Evolutionary conservation across 2,888 invertebrate species (phyloP).

Genomic region (Scaptomyza caliginosa): DNA sequence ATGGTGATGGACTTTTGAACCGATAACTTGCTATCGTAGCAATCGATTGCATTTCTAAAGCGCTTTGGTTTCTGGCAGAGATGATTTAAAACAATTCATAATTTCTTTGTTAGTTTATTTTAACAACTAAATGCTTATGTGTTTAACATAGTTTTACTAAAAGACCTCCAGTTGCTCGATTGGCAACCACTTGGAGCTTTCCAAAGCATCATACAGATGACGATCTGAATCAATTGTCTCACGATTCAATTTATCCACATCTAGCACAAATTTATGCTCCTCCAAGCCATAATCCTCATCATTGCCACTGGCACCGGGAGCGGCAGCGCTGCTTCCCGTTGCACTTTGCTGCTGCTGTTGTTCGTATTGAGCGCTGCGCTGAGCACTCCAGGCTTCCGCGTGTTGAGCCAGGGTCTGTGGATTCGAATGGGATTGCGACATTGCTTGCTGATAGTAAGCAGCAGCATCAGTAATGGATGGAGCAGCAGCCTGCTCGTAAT

Average conservation of each 20-base stretch:
- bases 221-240: conserved; percentile 91
- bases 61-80: neutral
- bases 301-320: conserved; percentile 57
- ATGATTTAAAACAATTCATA: neutral
- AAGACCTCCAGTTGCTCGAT: conserved; percentile 89
- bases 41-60: neutral
- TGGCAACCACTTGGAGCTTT: conserved; percentile 93
- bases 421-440: conserved; percentile 81
- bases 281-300: conserved; percentile 90
- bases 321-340: conserved; percentile 81
- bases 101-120: no score
- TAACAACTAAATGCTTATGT: no score
- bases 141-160: conserved; percentile 75
- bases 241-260: conserved; percentile 90
- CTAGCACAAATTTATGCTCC: conserved; percentile 91
- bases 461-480: conserved; percentile 76
- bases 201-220: conserved; percentile 91
- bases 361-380: conserved; percentile 84
- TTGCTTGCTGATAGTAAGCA: conserved; percentile 84
- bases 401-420: conserved; percentile 83
- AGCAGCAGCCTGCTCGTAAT: conserved; percentile 86
- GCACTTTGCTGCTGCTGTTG: conserved; percentile 60
- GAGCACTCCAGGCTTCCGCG: conserved; percentile 85
- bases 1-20: conserved; percentile 18
- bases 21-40: conserved; percentile 14